Conservation (phyloP, 1,140 invertebrate species). For the Bacillus rossius region DNA sequence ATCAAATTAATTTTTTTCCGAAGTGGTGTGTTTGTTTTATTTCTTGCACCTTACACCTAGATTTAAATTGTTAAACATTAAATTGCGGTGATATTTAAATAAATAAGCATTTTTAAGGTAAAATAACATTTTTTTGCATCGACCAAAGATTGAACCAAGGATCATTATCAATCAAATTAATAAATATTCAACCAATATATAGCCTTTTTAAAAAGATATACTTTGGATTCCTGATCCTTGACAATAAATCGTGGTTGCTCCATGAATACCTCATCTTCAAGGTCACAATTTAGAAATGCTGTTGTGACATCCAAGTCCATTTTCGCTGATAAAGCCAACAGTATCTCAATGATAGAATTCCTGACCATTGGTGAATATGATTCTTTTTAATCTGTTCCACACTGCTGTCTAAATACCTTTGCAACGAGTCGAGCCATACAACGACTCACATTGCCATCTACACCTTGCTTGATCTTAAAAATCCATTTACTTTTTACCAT, state of each 20-base stretch:
- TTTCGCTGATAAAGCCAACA: slow-evolving; percentile 35
- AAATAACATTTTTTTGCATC: too few relatives aligned
- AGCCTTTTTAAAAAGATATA: slow-evolving; percentile 37
- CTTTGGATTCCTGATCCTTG: slow-evolving; percentile 24
- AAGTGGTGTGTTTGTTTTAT: too few relatives aligned
- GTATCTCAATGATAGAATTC: slow-evolving; percentile 32
- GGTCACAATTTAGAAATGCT: slow-evolving; percentile 38
- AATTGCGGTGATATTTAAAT: too few relatives aligned
- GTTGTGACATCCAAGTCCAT: slow-evolving; percentile 34
- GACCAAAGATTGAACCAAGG: too few relatives aligned
- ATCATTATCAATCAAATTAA: too few relatives aligned
- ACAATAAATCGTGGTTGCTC: slow-evolving; percentile 32
- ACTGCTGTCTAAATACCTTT: slow-evolving; percentile 38
- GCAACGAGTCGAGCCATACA: slow-evolving; percentile 43
- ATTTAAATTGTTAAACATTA: too few relatives aligned
- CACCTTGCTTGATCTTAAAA: slow-evolving; percentile 32
- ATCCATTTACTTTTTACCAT: slow-evolving; percentile 19
- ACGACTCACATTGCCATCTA: slow-evolving; percentile 26
- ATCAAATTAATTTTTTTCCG: too few relatives aligned
- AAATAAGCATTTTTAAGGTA: too few relatives aligned
- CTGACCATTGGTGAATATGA: slow-evolving; percentile 35
- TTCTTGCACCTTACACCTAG: too few relatives aligned
- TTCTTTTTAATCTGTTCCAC: slow-evolving; percentile 35
- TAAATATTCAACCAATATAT: slow-evolving; percentile 42
- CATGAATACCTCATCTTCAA: slow-evolving; percentile 41